Conservation (phyloP, 2,113 vertebrate species). For the Clarias magur region DNA sequence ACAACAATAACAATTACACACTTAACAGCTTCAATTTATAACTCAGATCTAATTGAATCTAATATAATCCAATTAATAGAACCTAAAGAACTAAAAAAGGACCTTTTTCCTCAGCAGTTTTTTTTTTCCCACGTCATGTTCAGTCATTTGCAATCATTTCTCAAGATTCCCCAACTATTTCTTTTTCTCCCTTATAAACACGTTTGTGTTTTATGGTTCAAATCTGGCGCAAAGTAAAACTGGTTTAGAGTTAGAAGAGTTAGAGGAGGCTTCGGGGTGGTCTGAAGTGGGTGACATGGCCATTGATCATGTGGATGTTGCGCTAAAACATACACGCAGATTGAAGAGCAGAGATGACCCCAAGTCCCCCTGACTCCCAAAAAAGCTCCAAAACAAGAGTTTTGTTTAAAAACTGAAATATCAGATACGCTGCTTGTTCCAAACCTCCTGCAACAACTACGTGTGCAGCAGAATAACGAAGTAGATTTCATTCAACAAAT, state of each 20-base stretch:
- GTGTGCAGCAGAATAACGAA: no score
- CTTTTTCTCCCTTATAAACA: neutral
- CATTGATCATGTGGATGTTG: slow-evolving; percentile 52
- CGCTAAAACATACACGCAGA: slow-evolving; percentile 31
- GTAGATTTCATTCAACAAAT: neutral
- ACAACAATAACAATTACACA: neutral
- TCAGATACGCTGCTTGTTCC: neutral
- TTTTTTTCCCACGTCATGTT: neutral
- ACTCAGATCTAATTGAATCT: neutral
- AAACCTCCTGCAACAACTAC: neutral
- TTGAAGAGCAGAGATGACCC: slow-evolving; percentile 37
- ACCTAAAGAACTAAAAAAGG: neutral
- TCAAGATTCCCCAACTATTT: neutral
- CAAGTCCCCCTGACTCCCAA: slow-evolving; percentile 22
- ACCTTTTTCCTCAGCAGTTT: neutral
- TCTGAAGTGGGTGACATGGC: slow-evolving; percentile 45
- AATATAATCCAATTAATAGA: neutral
- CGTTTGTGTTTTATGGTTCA: slow-evolving; percentile 2
- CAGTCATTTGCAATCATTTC: neutral
- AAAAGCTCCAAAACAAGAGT: neutral
- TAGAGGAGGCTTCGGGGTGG: slow-evolving; percentile 47
- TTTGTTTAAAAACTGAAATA: neutral
- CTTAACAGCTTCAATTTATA: neutral
- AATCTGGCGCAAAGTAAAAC: slow-evolving; percentile 10
- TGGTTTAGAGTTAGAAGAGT: neutral